Base-by-base conservation (phyloP, 2,888 invertebrate genomes). In the Trichopoda pennipes region DNA sequence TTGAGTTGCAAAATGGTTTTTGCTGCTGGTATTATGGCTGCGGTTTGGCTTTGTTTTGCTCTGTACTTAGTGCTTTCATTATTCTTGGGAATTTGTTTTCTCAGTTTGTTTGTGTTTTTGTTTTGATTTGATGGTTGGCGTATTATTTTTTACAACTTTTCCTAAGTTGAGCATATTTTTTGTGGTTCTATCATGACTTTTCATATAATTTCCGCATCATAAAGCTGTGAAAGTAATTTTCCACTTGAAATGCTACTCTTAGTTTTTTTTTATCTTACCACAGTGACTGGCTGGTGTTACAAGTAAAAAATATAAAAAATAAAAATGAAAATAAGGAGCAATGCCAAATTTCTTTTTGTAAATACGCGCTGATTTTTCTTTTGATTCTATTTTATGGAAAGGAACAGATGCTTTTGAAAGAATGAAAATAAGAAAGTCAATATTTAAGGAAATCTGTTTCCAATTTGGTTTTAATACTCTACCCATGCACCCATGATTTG, bases 141-240 rank as follows among this genome's bases (percentile, higher is more conserved):
- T 51, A 58, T 51, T 63, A 58, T 23, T 38, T 53, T 66, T 49
- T n/a, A 17, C 28, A 38, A 23, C 51, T 64, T 53, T 17, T 12
- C 17, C 16, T 47, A 3, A 19, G 28, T 55, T 72, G 53, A 32
- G 14, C 38, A 32, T 55, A 19, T 55, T 63, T 63, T 74, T 69
- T 73, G 77, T 63, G 79, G 82, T 75, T 82, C 56, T 72, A 84
- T 87, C 90, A 88, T 89, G 89, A 89, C 85, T 89, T 89, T 89
- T 88, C 90, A 88, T 89, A 89, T 89, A 89, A 89, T 89, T 89
- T 89, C 89, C 90, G 89, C 89, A 88, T 89, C 89, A 89, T 90
- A 89, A 90, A 89, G 87, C 90, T 89, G 88, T 87, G 88, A 89
- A 89, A 89, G 90, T 89, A 90, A 89, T 90, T 89, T 89, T 89